Percentiles rank a stretch among this genome's conserved stretches.
Conservation (phyloP, 2,888 invertebrate genomes). For the Erebia palarica region DNA sequence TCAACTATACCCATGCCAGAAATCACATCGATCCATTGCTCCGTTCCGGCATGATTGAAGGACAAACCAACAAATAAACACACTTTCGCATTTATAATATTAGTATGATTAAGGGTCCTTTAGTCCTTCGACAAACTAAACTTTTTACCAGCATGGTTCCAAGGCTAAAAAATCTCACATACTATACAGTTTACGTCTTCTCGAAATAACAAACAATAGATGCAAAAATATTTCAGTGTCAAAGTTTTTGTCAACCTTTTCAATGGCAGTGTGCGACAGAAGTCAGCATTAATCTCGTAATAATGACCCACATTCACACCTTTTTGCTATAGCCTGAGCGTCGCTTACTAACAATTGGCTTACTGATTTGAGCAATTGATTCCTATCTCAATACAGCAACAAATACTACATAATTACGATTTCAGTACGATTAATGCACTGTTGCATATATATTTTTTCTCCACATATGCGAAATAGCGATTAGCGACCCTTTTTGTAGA, state of each 20-base stretch:
- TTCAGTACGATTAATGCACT: conserved; percentile 17
- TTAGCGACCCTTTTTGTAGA: background rate
- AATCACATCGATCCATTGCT: too few relatives aligned
- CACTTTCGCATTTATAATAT: too few relatives aligned
- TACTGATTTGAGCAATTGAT: conserved; percentile 50
- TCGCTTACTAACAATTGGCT: conserved; percentile 45
- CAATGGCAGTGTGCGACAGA: conserved; percentile 48
- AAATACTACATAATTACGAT: conserved; percentile 28
- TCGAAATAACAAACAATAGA: conserved; percentile 24
- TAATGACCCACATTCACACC: conserved; percentile 56
- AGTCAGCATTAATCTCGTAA: conserved; percentile 39
- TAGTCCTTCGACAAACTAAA: too few relatives aligned
- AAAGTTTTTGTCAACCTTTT: conserved; percentile 40
- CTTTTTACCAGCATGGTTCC: too few relatives aligned
- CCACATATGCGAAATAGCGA: background rate
- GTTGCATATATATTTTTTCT: conserved; percentile 5
- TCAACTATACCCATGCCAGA: too few relatives aligned
- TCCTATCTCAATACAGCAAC: conserved; percentile 42
- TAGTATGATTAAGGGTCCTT: too few relatives aligned
- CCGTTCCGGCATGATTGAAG: too few relatives aligned
- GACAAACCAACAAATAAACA: too few relatives aligned
- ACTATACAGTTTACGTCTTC: too few relatives aligned
- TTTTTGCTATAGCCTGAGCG: conserved; percentile 55
- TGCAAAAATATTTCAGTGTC: conserved; percentile 38
- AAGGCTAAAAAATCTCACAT: too few relatives aligned